These are phyloP conservation scores for Volucella inanis DNA, from an alignment of 2,888 invertebrate genomes.

Conservation along the genomic window DNA sequence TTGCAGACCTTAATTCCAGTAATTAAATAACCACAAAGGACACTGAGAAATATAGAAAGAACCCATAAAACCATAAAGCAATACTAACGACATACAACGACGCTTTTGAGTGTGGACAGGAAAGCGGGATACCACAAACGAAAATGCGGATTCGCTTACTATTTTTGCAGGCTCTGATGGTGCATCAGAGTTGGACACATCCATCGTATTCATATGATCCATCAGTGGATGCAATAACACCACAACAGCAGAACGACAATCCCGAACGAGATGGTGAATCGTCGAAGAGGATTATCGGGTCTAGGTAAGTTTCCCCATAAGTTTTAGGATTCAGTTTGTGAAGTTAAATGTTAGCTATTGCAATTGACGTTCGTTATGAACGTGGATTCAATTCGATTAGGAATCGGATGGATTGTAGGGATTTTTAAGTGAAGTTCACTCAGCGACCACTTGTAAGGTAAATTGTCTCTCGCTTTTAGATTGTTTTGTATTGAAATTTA, in stretches of 20 bases:
- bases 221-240: conserved; percentile 42
- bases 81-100: conserved; percentile 53
- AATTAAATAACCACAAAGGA: conserved; percentile 64
- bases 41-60: conserved; percentile 21
- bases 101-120: conserved; percentile 51
- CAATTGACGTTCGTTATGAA: conserved; percentile 33
- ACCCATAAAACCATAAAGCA: conserved; percentile 54
- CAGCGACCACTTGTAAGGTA: background rate
- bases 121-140: conserved; percentile 64
- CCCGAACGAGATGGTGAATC: conserved; percentile 82
- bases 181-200: conserved; percentile 70
- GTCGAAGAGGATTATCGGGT: conserved; percentile 85
- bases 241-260: conserved; percentile 56
- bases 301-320: conserved; percentile 83
- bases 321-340: background rate
- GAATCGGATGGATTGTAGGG: no score
- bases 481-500: background rate
- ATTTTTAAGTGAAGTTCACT: no score
- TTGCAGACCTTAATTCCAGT: conserved; percentile 64
- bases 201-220: conserved; percentile 69
- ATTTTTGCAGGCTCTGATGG: conserved; percentile 61
- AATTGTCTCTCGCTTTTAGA: background rate
- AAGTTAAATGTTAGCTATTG: conserved; percentile 24
- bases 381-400: background rate
- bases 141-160: conserved; percentile 75